Evolutionary conservation across 2,113 vertebrate species (phyloP), one percentile per base, ranked within the genome.

Genomic region (Pica pica): DNA sequence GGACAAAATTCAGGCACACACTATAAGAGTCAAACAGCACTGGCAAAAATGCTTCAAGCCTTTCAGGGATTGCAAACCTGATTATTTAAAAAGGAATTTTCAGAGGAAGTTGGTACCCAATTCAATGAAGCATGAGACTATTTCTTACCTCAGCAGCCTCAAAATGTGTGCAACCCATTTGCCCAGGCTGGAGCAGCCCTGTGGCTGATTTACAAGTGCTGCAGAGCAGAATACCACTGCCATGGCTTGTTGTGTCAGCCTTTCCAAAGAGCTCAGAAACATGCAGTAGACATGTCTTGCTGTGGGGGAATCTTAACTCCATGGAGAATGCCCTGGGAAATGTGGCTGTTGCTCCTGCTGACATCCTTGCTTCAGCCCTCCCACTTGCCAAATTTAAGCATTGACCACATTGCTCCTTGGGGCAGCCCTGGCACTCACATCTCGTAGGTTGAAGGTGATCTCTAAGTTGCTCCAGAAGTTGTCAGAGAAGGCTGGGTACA

Each of bases 381-480:
- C 56, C 33, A 2, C 64, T 76, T 39, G 35, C 65, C 77, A 78
- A 12, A 59, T 71, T 59, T 27, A 68, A 76, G 41, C 74, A 35
- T 0, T 68, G 63, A n/a, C 21, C 30, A 30, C 37, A 16, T 13
- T 75, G 42, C 24, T 80, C 42, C 27, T 35, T 7, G 33, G 35
- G 59, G 30, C 63, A 75, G 41, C 64, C 22, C 69, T 68, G 53
- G 67, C 75, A 98, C 99, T 99, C 98, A 99, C 99, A 94, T 99
- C 99, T 98, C 98, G 98, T 64, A 99, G 97, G 97, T 99, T 99
- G 97, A 99, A 99, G 63, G 99, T 99, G 98, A 99, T 99, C 96
- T 99, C 99, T 83, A 99, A 87, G 97, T 99, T 99, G 96, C 97
- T 98, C 99, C 99, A 99, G 97, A 99, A 99, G 90, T 97, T 97